Evolutionary conservation across 1,140 invertebrate species (phyloP).

Genomic region (Anoplolepis gracilipes): DNA sequence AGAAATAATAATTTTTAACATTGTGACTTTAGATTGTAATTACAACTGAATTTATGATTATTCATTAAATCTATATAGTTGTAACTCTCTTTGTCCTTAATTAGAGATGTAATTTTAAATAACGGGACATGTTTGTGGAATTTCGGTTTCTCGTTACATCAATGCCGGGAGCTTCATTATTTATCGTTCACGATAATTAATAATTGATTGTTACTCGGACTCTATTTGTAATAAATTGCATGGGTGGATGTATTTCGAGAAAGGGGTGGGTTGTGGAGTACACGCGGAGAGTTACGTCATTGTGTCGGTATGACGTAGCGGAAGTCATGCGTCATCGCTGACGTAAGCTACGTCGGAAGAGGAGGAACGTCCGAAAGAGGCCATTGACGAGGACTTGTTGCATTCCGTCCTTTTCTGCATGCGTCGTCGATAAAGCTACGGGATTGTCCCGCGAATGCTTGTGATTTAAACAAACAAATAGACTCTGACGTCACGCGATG

Average conservation of each 20-base stretch:
- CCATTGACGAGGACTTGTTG: conserved; percentile 82
- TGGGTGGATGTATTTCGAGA: not conserved
- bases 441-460: conserved; percentile 1
- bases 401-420: conserved; percentile 76
- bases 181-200: conserved; percentile 43
- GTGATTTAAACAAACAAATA: not conserved
- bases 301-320: conserved; percentile 79
- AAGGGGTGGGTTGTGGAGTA: not conserved
- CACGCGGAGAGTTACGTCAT: conserved; percentile 63
- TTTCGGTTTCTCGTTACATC: conserved; percentile 1
- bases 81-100: not conserved
- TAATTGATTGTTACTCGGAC: conserved; percentile 17
- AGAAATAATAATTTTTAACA: conserved; percentile 6
- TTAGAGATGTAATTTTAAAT: conserved; percentile 15
- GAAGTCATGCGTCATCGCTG: conserved; percentile 82
- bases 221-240: conserved; percentile 6
- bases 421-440: conserved; percentile 33
- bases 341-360: conserved; percentile 77
- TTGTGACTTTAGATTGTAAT: not conserved
- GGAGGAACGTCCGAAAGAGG: conserved; percentile 77
- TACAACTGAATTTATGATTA: not conserved
- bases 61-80: not conserved
- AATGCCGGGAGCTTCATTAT: conserved; percentile 18
- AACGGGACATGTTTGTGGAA: conserved; percentile 10
- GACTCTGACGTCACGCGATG: conserved; percentile 2